phyloP scores from a whole-genome alignment of 2,113 vertebrate genomes.

The Ondatra zibethicus region DNA sequence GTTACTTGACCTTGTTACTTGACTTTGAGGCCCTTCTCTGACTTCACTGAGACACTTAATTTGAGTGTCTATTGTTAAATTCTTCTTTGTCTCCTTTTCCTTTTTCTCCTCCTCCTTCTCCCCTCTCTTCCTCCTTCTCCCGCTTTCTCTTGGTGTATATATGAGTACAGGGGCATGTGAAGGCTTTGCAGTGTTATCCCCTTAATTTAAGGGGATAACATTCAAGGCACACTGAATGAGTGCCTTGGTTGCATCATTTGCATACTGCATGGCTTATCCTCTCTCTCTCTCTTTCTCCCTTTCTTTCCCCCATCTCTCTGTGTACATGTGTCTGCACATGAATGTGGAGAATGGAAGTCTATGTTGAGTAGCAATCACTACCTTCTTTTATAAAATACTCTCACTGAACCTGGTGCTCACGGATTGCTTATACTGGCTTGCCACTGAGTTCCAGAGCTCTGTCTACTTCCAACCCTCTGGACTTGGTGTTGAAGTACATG shows the following conservation, averaged over 20 bases:
- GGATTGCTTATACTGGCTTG: neutral
- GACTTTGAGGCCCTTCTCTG: neutral
- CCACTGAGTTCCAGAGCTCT: neutral
- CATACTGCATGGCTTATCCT: neutral
- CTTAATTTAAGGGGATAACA: no score
- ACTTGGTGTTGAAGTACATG: neutral
- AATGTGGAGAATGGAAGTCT: neutral
- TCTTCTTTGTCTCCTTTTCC: neutral
- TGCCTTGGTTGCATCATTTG: neutral
- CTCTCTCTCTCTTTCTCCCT: neutral
- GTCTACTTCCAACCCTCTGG: no score
- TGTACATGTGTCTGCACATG: neutral
- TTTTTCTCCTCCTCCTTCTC: neutral
- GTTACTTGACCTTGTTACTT: neutral
- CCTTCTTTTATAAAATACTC: neutral
- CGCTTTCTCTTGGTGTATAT: neutral
- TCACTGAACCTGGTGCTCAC: neutral
- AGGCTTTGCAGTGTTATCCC: neutral
- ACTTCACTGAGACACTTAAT: neutral
- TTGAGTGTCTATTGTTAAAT: neutral
- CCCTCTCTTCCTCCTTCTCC: neutral
- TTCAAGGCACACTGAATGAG: neutral
- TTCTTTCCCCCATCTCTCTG: neutral
- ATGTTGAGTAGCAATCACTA: neutral
- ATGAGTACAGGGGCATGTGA: neutral